Percentiles rank a stretch among this genome's conserved stretches.
These are phyloP conservation scores for Lasioglossum villosulum DNA, from an alignment of 2,888 invertebrate genomes.

Conservation along the genomic window DNA sequence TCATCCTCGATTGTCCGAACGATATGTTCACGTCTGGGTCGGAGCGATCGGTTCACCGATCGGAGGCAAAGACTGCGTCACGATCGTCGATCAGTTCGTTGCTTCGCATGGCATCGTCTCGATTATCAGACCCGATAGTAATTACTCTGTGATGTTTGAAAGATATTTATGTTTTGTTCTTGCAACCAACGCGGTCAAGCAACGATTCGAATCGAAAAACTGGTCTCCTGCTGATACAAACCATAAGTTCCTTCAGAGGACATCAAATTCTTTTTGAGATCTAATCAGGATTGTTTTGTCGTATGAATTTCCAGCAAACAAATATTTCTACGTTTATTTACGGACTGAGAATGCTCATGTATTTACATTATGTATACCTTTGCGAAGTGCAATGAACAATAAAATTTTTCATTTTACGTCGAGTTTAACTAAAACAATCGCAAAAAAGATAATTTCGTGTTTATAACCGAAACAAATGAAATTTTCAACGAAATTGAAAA, in stretches of 20 bases:
- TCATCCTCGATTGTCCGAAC: constrained; percentile 42
- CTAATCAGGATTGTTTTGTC: background rate
- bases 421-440: too few species aligned
- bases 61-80: background rate
- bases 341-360: background rate
- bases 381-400: too few species aligned
- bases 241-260: background rate
- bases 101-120: constrained; percentile 2
- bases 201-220: constrained; percentile 22
- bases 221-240: background rate
- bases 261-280: background rate
- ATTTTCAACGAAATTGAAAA: too few species aligned
- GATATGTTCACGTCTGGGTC: background rate
- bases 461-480: too few species aligned
- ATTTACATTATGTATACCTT: background rate
- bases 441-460: too few species aligned
- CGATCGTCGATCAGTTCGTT: constrained; percentile 25
- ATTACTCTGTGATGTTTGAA: constrained; percentile 13
- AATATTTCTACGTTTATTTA: background rate
- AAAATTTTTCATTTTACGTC: too few species aligned
- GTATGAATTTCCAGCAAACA: background rate
- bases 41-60: constrained; percentile 26
- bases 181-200: background rate
- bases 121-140: constrained; percentile 26
- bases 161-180: background rate